phyloP scores from a whole-genome alignment of 2,113 vertebrate species.

The Aepyceros melampus region DNA sequence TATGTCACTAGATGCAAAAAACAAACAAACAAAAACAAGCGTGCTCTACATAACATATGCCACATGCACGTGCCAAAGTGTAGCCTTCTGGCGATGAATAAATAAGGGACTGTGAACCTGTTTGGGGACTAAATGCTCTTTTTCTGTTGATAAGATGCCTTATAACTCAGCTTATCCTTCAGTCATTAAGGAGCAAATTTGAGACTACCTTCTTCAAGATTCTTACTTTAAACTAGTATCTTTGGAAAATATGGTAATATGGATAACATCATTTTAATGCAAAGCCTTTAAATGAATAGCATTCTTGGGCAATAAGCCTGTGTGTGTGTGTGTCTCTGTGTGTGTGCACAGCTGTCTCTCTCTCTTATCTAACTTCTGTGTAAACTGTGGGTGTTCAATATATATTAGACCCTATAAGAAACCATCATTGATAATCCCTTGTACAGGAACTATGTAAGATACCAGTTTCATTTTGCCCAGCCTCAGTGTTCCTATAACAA shows the following conservation, averaged over 20 bases:
- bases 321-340: too few relatives aligned
- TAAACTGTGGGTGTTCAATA: background rate
- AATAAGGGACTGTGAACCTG: background rate
- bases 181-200: background rate
- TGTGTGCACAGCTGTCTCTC: background rate
- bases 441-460: background rate
- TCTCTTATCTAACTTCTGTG: background rate
- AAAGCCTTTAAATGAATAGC: background rate
- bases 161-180: background rate
- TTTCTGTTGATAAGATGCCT: background rate
- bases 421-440: background rate
- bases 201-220: background rate
- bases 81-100: background rate
- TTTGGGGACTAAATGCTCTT: background rate
- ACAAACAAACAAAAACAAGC: slow-evolving; percentile 14
- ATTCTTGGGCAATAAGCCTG: background rate
- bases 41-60: background rate
- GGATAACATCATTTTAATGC: background rate
- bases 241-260: background rate
- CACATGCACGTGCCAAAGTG: slow-evolving; percentile 62
- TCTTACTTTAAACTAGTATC: background rate
- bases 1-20: slow-evolving; percentile 8
- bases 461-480: background rate
- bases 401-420: background rate
- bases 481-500: background rate